These are phyloP conservation scores for Cyrtorhinus lividipennis DNA, from an alignment of 1,140 invertebrate species.

Conservation along the genomic window DNA sequence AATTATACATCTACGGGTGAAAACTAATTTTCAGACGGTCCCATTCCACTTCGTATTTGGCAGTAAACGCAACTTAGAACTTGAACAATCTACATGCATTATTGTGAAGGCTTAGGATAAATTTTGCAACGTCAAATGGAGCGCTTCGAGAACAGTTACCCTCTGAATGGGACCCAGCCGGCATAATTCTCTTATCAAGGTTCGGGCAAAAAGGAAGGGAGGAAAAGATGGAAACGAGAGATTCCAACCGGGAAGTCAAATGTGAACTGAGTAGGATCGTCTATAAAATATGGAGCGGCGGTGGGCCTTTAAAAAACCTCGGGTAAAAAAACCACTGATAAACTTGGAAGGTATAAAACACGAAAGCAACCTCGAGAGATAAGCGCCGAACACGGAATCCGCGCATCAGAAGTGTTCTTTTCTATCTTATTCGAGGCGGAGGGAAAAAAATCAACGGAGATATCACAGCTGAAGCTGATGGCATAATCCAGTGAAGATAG, in stretches of 20 bases:
- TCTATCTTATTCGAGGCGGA: neutral
- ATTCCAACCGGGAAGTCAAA: neutral
- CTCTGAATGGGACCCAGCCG: too few species aligned
- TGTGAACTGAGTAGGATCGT: neutral
- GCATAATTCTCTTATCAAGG: too few species aligned
- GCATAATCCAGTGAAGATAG: neutral
- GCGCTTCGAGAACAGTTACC: too few species aligned
- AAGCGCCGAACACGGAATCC: neutral
- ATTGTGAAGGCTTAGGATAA: too few species aligned
- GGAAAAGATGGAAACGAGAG: neutral
- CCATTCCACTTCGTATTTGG: too few species aligned
- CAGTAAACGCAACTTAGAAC: too few species aligned
- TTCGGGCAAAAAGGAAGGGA: neutral
- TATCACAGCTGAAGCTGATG: neutral
- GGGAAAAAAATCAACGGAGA: neutral
- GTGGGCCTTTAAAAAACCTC: neutral
- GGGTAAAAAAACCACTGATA: neutral
- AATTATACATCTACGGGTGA: too few species aligned
- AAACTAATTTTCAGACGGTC: too few species aligned
- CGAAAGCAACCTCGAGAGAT: neutral
- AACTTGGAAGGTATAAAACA: neutral
- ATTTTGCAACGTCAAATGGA: too few species aligned
- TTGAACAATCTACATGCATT: too few species aligned
- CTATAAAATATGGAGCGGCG: neutral
- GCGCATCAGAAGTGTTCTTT: neutral